Evolutionary conservation across 2,888 invertebrate genomes (phyloP).

Genomic region (Trichopria drosophilae): DNA sequence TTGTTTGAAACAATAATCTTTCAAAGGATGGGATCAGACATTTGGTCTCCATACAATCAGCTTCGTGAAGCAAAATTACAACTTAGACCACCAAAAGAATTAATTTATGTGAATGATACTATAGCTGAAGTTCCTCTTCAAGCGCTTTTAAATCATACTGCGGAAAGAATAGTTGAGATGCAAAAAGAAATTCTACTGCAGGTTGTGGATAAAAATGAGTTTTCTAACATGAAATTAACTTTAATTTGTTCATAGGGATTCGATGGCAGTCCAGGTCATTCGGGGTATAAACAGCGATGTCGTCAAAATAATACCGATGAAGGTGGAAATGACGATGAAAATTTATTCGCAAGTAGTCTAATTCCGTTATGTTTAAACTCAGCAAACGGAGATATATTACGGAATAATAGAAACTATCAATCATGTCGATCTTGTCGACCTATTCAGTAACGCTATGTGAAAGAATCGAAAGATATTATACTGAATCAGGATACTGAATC

Average conservation of each 20-base stretch:
- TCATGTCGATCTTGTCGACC: too few species aligned
- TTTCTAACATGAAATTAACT: conserved; percentile 7
- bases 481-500: conserved; percentile 3
- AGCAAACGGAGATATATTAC: neutral
- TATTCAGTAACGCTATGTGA: conserved; percentile 4
- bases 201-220: conserved; percentile 5
- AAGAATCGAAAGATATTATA: conserved; percentile 10
- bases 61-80: conserved; percentile 9
- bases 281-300: conserved; percentile 5
- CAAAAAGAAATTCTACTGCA: conserved; percentile 16
- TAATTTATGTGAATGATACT: conserved; percentile 11
- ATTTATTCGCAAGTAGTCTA: too few species aligned
- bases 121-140: too few species aligned
- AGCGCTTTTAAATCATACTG: conserved; percentile 19
- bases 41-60: conserved; percentile 4
- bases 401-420: neutral
- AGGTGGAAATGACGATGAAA: neutral
- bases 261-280: conserved; percentile 9
- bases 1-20: too few species aligned
- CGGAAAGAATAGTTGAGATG: conserved; percentile 16
- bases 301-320: neutral
- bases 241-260: conserved; percentile 13
- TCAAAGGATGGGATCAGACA: too few species aligned
- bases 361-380: neutral
- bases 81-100: conserved; percentile 14